Evolutionary conservation across 92 coral and sea anemone species (phyloP).

Genomic region (Virgularia gustaviana): DNA sequence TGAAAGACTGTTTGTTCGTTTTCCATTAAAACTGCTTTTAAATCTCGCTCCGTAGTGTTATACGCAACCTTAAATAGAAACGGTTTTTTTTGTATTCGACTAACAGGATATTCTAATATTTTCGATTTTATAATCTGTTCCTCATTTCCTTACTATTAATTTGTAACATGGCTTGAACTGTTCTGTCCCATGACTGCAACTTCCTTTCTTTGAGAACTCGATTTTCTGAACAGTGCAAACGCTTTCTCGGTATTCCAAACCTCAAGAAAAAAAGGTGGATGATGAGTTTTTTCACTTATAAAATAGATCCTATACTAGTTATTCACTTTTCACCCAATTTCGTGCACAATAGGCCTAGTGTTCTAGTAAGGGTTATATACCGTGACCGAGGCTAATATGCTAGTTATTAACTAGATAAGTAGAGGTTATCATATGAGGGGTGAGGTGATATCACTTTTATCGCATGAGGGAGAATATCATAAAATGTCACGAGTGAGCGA

Average conservation of each 20-base stretch:
- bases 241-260: conserved; percentile 21
- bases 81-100: conserved; percentile 47
- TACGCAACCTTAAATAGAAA: neutral
- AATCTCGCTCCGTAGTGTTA: neutral
- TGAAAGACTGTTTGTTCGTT: conserved; percentile 78
- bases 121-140: neutral
- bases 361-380: too few relatives aligned
- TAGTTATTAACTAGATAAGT: too few relatives aligned
- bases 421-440: too few relatives aligned
- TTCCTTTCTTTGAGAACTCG: conserved; percentile 53
- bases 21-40: conserved; percentile 79
- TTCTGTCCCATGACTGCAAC: conserved; percentile 80
- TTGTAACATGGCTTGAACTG: conserved; percentile 63
- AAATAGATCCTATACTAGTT: neutral
- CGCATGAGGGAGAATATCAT: too few relatives aligned
- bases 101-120: conserved; percentile 20
- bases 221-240: conserved; percentile 9
- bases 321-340: too few relatives aligned
- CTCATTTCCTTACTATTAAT: conserved; percentile 63
- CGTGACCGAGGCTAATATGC: too few relatives aligned
- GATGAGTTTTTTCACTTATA: neutral
- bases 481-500: too few relatives aligned
- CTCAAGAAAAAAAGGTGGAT: conserved; percentile 34
- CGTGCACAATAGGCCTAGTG: neutral
- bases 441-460: too few relatives aligned